Evolutionary conservation across 2,113 vertebrate genomes (phyloP).

Genomic region (Chionis minor): DNA sequence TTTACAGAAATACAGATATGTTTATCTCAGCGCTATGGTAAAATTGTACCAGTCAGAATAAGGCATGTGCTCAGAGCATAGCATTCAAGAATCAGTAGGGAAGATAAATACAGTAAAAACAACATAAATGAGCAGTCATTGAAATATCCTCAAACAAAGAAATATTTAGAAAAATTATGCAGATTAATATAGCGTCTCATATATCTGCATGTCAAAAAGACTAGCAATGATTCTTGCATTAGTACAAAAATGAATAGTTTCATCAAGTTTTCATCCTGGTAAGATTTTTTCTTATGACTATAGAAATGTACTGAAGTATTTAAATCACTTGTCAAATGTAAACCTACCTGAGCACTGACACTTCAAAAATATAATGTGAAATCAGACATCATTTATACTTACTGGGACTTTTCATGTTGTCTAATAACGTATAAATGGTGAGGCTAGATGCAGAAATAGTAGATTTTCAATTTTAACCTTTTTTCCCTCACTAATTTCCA

Average conservation of each 20-base stretch:
- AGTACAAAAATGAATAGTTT: constrained; percentile 66
- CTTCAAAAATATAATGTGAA: constrained; percentile 71
- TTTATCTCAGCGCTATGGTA: background rate
- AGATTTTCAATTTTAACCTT: constrained; percentile 60
- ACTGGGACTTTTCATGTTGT: constrained; percentile 68
- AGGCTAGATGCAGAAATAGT: constrained; percentile 43
- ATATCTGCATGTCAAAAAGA: constrained; percentile 43
- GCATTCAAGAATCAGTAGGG: background rate
- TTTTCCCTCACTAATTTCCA: constrained; percentile 74
- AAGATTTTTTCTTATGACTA: constrained; percentile 45
- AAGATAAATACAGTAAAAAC: constrained; percentile 50
- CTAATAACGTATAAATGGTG: constrained; percentile 62
- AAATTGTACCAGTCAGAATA: background rate
- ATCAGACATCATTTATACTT: constrained; percentile 67
- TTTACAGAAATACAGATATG: background rate
- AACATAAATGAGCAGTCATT: background rate
- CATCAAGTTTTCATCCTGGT: constrained; percentile 56
- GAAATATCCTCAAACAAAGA: constrained; percentile 40
- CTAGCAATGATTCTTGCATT: constrained; percentile 38
- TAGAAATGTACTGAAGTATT: constrained; percentile 71
- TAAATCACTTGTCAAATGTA: constrained; percentile 72
- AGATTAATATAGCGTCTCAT: constrained; percentile 36
- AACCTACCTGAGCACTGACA: constrained; percentile 59
- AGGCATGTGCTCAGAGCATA: constrained; percentile 7
- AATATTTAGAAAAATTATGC: constrained; percentile 66